Conservation (phyloP, 2,888 invertebrate genomes). For the Platycheirus rosarum region DNA sequence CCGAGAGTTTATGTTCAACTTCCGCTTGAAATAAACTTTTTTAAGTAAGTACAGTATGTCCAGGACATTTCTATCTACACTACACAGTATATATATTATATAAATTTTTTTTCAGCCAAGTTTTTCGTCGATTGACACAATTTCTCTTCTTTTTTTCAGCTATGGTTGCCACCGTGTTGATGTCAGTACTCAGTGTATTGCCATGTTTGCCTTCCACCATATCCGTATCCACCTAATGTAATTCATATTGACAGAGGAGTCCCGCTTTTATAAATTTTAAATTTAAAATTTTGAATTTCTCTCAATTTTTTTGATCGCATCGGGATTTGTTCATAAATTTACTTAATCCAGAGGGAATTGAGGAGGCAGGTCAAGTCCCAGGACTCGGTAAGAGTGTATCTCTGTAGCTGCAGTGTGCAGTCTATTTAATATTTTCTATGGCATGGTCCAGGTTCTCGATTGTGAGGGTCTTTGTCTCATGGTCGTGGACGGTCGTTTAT, state of each 20-base stretch:
- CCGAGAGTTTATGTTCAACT: slow-evolving; percentile 69
- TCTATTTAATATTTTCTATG: slow-evolving; percentile 55
- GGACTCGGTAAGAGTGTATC: slow-evolving; percentile 38
- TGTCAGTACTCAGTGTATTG: slow-evolving; percentile 30
- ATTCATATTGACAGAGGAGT: slow-evolving; percentile 55
- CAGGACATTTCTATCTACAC: background rate
- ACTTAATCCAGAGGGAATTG: slow-evolving; percentile 45
- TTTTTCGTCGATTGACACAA: slow-evolving; percentile 59
- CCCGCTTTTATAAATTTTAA: slow-evolving; percentile 65
- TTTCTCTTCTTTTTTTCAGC: slow-evolving; percentile 49
- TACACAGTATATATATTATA: background rate
- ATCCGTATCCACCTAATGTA: slow-evolving; percentile 35
- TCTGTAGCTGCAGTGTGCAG: slow-evolving; percentile 16
- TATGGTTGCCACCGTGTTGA: slow-evolving; percentile 38
- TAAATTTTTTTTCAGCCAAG: slow-evolving; percentile 28
- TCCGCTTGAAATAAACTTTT: slow-evolving; percentile 73
- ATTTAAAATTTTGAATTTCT: slow-evolving; percentile 64
- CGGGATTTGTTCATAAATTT: slow-evolving; percentile 58
- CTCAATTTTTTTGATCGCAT: slow-evolving; percentile 31
- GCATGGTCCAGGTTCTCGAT: slow-evolving; percentile 17
- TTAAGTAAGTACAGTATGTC: slow-evolving; percentile 48
- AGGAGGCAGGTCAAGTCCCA: slow-evolving; percentile 52
- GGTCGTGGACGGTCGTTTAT: slow-evolving; percentile 49
- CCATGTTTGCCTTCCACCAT: slow-evolving; percentile 10
- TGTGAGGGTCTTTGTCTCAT: slow-evolving; percentile 65